A percentile compares a stretch with the other conserved stretches of the same genome.
These are phyloP conservation scores for Acanthosepion pharaonis DNA, from an alignment of 2,888 invertebrate genomes.

Conservation along the genomic window DNA sequence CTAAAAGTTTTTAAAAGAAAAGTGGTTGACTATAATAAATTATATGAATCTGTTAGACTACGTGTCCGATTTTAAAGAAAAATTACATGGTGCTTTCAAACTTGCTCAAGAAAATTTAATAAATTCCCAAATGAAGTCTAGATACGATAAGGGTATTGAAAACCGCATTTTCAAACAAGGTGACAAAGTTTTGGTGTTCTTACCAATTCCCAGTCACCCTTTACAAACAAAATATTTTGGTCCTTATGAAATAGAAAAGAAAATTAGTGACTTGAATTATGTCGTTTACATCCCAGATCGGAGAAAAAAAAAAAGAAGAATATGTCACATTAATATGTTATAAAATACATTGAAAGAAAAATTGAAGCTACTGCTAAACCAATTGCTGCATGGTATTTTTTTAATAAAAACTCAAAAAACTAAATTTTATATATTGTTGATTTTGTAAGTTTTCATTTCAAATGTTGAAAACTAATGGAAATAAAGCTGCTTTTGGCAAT, in stretches of 20 bases:
- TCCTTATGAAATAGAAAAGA: conserved; percentile 42
- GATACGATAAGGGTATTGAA: conserved; percentile 52
- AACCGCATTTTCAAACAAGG: conserved; percentile 54
- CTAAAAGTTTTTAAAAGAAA: neutral
- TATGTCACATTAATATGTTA: conserved; percentile 55
- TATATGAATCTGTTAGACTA: conserved; percentile 14
- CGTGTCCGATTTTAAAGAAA: conserved; percentile 48
- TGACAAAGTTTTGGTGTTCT: conserved; percentile 54
- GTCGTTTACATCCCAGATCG: conserved; percentile 51
- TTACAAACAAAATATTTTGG: conserved; percentile 48
- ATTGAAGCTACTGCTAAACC: too few relatives aligned
- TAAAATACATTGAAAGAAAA: conserved; percentile 36
- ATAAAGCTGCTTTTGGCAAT: too few relatives aligned
- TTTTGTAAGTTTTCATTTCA: too few relatives aligned
- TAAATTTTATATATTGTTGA: too few relatives aligned
- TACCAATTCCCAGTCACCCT: conserved; percentile 52
- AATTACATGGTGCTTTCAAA: conserved; percentile 49
- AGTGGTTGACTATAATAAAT: neutral
- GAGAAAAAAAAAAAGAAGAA: conserved; percentile 48
- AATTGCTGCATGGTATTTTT: too few relatives aligned
- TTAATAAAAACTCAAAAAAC: too few relatives aligned
- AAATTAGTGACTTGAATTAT: conserved; percentile 47
- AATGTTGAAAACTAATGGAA: too few relatives aligned
- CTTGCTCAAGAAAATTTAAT: conserved; percentile 52
- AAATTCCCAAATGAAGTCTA: conserved; percentile 53